phyloP scores from a whole-genome alignment of 2,797 vertebrate species.

The Peromyscus aztecus region DNA sequence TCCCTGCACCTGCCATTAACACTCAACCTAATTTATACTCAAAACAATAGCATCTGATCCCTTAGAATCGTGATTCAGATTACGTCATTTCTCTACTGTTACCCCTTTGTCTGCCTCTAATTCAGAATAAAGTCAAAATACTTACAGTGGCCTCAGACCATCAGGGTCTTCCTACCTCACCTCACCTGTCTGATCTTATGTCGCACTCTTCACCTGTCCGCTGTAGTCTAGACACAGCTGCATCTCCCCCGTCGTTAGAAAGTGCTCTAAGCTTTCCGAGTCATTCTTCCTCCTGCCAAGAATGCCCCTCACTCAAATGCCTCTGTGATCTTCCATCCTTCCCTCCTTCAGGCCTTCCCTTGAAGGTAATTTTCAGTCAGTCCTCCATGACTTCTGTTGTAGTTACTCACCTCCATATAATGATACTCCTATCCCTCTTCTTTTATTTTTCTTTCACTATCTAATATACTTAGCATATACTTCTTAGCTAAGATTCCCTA shows the following conservation, averaged over 20 bases:
- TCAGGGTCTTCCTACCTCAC: background rate
- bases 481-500: background rate
- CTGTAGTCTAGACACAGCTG: background rate
- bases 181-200: background rate
- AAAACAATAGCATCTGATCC: background rate
- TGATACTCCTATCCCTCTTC: background rate
- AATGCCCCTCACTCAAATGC: background rate
- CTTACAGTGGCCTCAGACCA: background rate
- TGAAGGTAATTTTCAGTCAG: background rate
- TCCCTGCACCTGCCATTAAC: background rate
- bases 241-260: background rate
- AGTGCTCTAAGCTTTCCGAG: background rate
- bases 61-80: constrained; percentile 25
- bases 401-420: background rate
- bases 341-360: background rate
- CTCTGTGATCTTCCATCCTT: background rate
- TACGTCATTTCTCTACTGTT: background rate
- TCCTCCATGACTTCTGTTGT: background rate
- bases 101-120: background rate
- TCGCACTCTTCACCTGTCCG: background rate
- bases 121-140: constrained; percentile 5
- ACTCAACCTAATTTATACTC: background rate
- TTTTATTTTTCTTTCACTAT: background rate
- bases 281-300: background rate
- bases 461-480: background rate